Percentiles rank a stretch among this genome's conserved stretches.
Evolutionary conservation across 1,140 invertebrate species (phyloP).

Genomic region (Spodoptera litura): DNA sequence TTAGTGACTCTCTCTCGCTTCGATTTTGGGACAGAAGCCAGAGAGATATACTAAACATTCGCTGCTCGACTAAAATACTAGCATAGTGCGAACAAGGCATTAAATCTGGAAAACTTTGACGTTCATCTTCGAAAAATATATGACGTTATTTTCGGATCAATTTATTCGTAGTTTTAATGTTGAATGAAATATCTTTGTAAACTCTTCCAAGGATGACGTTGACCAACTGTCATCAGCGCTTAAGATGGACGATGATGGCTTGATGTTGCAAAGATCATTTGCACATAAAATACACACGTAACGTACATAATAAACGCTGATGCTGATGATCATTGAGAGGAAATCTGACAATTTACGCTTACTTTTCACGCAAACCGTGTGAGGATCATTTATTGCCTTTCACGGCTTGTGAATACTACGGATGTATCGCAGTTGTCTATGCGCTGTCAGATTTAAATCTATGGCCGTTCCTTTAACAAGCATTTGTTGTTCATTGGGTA

Average conservation of each 20-base stretch:
- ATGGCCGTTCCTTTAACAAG: background rate
- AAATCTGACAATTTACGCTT: conserved; percentile 50
- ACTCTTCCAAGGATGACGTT: background rate
- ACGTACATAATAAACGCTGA: conserved; percentile 31
- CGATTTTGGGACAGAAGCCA: too few relatives aligned
- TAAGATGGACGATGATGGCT: conserved; percentile 18
- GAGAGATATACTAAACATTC: too few relatives aligned
- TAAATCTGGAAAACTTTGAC: too few relatives aligned
- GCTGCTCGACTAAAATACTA: too few relatives aligned
- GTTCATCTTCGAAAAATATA: too few relatives aligned
- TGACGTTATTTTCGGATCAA: too few relatives aligned
- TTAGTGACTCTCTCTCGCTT: too few relatives aligned
- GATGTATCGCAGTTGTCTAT: conserved; percentile 19
- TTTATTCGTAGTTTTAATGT: too few relatives aligned
- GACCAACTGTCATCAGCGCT: background rate
- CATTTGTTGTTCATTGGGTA: background rate
- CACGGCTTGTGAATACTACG: conserved; percentile 32
- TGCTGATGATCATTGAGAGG: conserved; percentile 26
- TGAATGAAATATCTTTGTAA: background rate
- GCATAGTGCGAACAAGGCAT: too few relatives aligned
- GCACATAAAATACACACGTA: conserved; percentile 6
- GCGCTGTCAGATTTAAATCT: background rate
- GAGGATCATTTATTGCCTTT: conserved; percentile 47
- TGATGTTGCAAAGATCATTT: conserved; percentile 32
- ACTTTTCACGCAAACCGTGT: conserved; percentile 42